Conservation (phyloP, 1,140 invertebrate species). For the Pissodes strobi region DNA sequence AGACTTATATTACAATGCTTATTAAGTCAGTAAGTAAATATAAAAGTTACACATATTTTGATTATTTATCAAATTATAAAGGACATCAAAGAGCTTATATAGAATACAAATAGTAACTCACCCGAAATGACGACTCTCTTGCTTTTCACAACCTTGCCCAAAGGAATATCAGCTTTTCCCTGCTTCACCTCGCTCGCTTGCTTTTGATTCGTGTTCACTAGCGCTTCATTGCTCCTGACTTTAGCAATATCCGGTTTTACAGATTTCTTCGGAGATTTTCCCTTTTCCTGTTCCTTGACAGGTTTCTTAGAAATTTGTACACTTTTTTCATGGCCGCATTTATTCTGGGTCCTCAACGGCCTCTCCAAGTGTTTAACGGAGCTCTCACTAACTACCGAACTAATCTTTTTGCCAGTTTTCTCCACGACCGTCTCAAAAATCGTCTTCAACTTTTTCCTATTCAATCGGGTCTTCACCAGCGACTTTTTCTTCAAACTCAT, state of each 20-base stretch:
- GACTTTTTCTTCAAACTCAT: conserved; percentile 32
- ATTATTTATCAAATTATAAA: too few species aligned
- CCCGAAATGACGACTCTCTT: neutral
- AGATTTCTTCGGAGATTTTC: neutral
- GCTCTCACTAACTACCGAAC: neutral
- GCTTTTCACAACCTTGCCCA: neutral
- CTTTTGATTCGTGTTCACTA: neutral
- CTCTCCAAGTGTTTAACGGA: too few species aligned
- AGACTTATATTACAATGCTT: too few species aligned
- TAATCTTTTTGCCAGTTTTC: neutral
- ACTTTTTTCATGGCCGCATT: neutral
- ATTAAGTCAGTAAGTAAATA: too few species aligned
- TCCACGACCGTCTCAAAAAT: conserved; percentile 26
- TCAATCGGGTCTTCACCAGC: conserved; percentile 16
- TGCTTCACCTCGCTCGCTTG: neutral
- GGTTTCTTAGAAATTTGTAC: neutral
- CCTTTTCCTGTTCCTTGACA: neutral
- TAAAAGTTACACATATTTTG: too few species aligned
- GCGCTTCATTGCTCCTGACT: neutral
- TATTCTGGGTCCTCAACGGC: neutral
- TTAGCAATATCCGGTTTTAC: neutral
- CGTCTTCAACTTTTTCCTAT: conserved; percentile 29
- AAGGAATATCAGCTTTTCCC: neutral
- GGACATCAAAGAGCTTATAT: too few species aligned
- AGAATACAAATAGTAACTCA: conserved; percentile 1